Evolutionary conservation across 2,888 invertebrate genomes (phyloP), one percentile per base, ranked within the genome.

Genomic region (Subacronicta megacephala): DNA sequence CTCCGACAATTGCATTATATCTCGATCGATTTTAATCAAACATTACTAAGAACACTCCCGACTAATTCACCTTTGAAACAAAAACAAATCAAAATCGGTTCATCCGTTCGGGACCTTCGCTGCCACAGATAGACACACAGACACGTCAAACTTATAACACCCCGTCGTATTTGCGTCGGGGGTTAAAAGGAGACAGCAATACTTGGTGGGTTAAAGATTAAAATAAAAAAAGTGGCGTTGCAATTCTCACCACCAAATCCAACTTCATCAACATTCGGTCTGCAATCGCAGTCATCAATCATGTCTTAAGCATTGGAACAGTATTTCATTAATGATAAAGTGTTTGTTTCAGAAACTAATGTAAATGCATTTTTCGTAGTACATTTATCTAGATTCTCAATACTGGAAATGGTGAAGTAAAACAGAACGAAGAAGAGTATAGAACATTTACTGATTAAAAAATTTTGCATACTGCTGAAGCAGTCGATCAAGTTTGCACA

Each of bases 201-300:
- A n/a, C n/a, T n/a, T n/a, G n/a, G n/a, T n/a, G n/a, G n/a, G n/a
- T 23, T 23, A 23, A 7, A 23, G 6, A 23, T 23, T n/a, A n/a
- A n/a, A n/a, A n/a, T n/a, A n/a, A n/a, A n/a, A 26, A 26, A 26
- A 10, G 23, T 12, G 12, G 12, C 6, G n/a, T 5, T 5, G 5
- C 31, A 31, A 31, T 31, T n/a, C 31, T n/a, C n/a, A 31, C 29
- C 0, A 29, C n/a, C n/a, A n/a, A 31, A 5, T 31, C n/a, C n/a
- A 1, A 31, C 31, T n/a, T 57, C 57, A 54, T 69, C 57, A 69
- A 69, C 64, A 69, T 69, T 57, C 47, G 33, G 20, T 38, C 42
- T 49, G 57, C 57, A 47, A 29, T 51, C 49, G 20, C 7, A 31
- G 54, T 23, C 16, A 68, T 68, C 63, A 59, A 68, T 68, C 69